Conservation (phyloP, 2,113 vertebrate species). For the Sterrhoptilus dennistouni region DNA sequence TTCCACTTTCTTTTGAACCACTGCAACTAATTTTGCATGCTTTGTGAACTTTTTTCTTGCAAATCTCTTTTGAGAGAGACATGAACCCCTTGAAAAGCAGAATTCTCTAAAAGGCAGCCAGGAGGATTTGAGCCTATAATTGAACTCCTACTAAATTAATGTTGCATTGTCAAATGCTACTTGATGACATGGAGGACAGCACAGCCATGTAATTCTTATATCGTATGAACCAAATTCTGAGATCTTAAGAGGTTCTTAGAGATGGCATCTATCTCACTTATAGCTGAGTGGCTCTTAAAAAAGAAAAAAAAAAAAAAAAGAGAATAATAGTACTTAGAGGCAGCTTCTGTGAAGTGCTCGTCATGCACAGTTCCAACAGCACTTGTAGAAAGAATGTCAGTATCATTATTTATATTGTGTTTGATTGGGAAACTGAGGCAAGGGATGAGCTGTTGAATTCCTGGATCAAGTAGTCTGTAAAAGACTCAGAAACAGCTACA, state of each 20-base stretch:
- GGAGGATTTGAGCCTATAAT: constrained; percentile 9
- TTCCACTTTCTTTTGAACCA: constrained; percentile 1
- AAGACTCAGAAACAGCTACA: background rate
- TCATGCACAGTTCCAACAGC: background rate
- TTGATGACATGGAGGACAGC: background rate
- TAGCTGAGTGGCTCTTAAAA: constrained; percentile 14
- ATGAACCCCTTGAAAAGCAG: constrained; percentile 18
- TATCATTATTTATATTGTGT: background rate
- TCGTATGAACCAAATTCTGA: background rate
- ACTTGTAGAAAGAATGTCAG: background rate
- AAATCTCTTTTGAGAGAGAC: background rate
- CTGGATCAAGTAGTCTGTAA: background rate
- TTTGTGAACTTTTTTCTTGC: background rate
- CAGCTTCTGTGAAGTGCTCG: background rate
- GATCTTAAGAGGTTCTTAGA: constrained; percentile 27
- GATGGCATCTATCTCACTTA: background rate
- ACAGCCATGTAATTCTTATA: background rate
- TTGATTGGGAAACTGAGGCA: constrained; percentile 10
- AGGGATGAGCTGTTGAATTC: background rate
- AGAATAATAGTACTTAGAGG: background rate
- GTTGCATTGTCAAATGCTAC: constrained; percentile 21
- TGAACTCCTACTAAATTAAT: constrained; percentile 25
- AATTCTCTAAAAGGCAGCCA: background rate
- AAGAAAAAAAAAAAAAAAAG: background rate
- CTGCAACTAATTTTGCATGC: background rate